phyloP scores from a whole-genome alignment of 2,797 vertebrate species.

The Chaetodon trifasciatus region DNA sequence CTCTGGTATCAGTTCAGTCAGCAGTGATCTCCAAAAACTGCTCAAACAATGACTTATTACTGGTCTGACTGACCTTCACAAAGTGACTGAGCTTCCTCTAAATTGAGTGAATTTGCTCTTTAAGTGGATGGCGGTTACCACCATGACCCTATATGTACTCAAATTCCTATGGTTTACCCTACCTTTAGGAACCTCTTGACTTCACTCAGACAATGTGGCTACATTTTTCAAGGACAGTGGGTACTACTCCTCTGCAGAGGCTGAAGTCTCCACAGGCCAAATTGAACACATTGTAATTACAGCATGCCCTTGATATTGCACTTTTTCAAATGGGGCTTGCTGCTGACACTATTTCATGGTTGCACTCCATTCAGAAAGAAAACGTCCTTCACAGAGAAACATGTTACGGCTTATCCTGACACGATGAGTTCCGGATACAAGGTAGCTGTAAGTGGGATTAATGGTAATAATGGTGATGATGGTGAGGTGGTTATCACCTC shows the following conservation, averaged over 20 bases:
- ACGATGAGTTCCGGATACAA: conserved; percentile 15
- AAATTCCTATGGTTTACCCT: conserved; percentile 43
- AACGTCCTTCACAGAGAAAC: conserved; percentile 40
- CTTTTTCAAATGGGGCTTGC: conserved; percentile 51
- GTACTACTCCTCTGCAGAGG: conserved; percentile 38
- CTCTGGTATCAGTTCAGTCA: conserved; percentile 61
- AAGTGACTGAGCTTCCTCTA: conserved; percentile 57
- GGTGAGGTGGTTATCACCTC: background rate
- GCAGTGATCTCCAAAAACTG: conserved; percentile 67
- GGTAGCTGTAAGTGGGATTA: conserved; percentile 11
- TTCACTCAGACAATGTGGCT: conserved; percentile 41
- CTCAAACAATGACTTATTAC: conserved; percentile 64
- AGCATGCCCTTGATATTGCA: conserved; percentile 66
- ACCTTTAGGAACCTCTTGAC: conserved; percentile 53
- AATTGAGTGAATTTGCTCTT: conserved; percentile 66
- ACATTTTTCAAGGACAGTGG: conserved; percentile 57
- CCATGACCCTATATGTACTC: conserved; percentile 27
- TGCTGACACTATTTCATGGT: conserved; percentile 55
- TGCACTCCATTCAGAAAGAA: conserved; percentile 35
- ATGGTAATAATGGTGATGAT: conserved; percentile 17
- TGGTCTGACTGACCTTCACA: conserved; percentile 72
- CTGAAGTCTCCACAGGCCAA: conserved; percentile 55
- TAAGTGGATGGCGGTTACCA: conserved; percentile 37
- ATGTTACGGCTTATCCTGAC: conserved; percentile 25
- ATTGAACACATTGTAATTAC: conserved; percentile 69